Evolutionary conservation across 2,113 vertebrate species (phyloP).

Genomic region (Miniopterus natalensis): DNA sequence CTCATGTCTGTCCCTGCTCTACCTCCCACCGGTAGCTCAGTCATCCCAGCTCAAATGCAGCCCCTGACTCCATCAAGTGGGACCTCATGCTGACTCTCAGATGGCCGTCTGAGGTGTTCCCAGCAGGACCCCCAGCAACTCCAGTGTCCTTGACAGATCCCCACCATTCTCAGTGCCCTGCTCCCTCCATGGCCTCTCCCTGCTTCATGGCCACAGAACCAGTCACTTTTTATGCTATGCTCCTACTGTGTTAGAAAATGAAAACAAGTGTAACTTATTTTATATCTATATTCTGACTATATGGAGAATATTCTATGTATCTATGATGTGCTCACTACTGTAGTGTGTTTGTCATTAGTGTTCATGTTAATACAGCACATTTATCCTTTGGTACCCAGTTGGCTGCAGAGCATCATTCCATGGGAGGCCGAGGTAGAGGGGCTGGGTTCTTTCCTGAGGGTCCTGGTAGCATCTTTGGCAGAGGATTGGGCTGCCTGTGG

Average conservation of each 20-base stretch:
- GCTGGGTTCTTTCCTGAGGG: neutral
- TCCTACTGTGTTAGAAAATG: constrained; percentile 83
- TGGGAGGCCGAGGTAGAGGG: constrained; percentile 10
- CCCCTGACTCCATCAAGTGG: neutral
- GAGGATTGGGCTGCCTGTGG: neutral
- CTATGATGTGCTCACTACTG: constrained; percentile 85
- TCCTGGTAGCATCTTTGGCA: neutral
- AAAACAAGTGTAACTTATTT: constrained; percentile 89
- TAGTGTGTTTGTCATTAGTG: constrained; percentile 85
- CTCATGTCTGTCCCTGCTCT: neutral
- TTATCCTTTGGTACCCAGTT: constrained; percentile 85
- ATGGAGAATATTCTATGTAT: constrained; percentile 86
- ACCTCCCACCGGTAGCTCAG: neutral
- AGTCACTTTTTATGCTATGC: constrained; percentile 85
- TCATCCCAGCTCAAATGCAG: neutral
- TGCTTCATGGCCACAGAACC: constrained; percentile 56
- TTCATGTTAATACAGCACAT: constrained; percentile 83
- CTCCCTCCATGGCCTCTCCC: neutral
- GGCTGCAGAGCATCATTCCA: constrained; percentile 83
- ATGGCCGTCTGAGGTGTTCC: neutral
- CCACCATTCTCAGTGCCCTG: neutral
- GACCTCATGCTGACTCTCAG: neutral
- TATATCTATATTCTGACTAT: constrained; percentile 88
- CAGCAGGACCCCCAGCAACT: neutral
- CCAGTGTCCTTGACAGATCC: neutral